Evolutionary conservation across 2,113 vertebrate genomes (phyloP).

Genomic region (Arothron firmamentum): DNA sequence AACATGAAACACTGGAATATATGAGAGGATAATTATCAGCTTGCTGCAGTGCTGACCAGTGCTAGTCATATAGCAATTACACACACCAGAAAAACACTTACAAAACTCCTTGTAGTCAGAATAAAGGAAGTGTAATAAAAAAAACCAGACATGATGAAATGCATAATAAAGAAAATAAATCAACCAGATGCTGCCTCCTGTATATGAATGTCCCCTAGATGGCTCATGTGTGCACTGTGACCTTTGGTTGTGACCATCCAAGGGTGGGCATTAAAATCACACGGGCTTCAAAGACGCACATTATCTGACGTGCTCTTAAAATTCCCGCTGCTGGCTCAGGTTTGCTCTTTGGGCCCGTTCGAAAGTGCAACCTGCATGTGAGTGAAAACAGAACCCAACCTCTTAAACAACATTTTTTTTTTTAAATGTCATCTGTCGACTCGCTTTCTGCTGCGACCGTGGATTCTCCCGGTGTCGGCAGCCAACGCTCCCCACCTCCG

Average conservation of each 20-base stretch:
- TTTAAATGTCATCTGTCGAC: background rate
- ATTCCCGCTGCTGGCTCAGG: constrained; percentile 43
- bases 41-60: no score
- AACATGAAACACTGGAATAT: background rate
- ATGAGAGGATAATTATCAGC: background rate
- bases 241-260: constrained; percentile 6
- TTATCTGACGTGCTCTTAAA: constrained; percentile 56
- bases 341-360: constrained; percentile 21
- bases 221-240: no score
- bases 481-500: background rate
- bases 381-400: constrained; percentile 40
- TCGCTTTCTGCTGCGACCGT: constrained; percentile 8
- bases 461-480: constrained; percentile 3
- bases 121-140: no score
- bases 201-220: no score
- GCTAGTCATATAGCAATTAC: no score
- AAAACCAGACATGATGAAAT: background rate
- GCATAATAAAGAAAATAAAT: background rate
- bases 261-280: constrained; percentile 43
- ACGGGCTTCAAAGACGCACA: constrained; percentile 10
- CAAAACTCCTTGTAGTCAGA: no score
- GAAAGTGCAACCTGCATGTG: constrained; percentile 20
- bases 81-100: no score
- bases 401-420: no score
- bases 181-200: background rate